Evolutionary conservation across 2,797 vertebrate species (phyloP), one percentile per base, ranked within the genome.

Genomic region (Etheostoma nigrum): DNA sequence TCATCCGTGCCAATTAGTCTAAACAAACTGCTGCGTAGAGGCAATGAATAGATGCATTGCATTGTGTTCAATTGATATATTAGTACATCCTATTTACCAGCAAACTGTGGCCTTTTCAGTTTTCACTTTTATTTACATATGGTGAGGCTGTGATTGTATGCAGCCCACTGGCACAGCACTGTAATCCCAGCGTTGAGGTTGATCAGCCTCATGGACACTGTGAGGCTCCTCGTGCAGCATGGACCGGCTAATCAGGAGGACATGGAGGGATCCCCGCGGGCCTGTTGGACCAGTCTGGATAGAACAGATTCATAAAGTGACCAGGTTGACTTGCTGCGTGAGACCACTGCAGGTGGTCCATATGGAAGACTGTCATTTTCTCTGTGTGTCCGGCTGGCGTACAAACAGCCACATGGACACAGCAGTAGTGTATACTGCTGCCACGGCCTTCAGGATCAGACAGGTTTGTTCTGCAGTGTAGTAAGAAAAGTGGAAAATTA

Each of bases 241-340:
- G 60, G 81, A 65, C 69, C 1, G 67, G 78, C 82, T 89, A 87
- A 91, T 92, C 84, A 82, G 81, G 66, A 68, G 69, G 61, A 81
- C 25, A 1, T 69, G 73, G 82, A 80, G 67, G 82, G 57, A 74
- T 83, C 87, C 84, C 85, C 85, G 85, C 74, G 4, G 79, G 87
- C 75, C 9, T 54, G 53, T 74, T 79, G 87, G 83, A 83, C 52
- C 73, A 44, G 66, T 78, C 77, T 84, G 87, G 75, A 86, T 69
- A 62, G 78, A 89, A 79, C 89, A 88, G 86, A 87, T 91, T 87
- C 77, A 66, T 84, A 85, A 89, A 86, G 76, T 84, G 89, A 86
- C 90, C 89, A 88, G 86, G 86, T 90, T 88, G 90, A 88, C 88
- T 86, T 74, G 70, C 74, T 79, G 87, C 14, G 80, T 42, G 48